Base-by-base conservation (phyloP, 2,113 vertebrate species). In the Phyllostomus discolor region DNA sequence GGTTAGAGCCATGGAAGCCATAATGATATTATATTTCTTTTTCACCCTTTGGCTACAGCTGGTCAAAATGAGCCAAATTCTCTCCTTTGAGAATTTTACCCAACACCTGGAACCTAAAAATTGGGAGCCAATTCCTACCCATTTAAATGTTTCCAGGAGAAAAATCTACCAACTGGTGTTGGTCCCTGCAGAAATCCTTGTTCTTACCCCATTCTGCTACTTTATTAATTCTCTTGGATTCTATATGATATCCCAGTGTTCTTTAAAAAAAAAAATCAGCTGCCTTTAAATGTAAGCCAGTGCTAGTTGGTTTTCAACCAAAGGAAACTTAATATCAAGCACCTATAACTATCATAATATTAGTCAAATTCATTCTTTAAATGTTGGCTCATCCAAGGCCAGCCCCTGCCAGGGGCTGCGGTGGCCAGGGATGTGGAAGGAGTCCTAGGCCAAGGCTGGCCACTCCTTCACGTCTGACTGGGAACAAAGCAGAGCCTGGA, bases 161-260 rank as follows among this genome's bases (percentile, higher is more conserved):
- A 94, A 33, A 20, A 10, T 79, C 79, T 96, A 62, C 31, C 70
- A 92, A 88, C 59, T 93, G 15, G 28, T 64, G 7, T 28, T 88
- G 43, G 80, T 50, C 52, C 28, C 38, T 96, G 46, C 80, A 92
- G 86, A 91, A 93, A 73, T 85, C 38, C 15, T 85, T 80, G 19
- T 78, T 93, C 64, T 78, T 93, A 86, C 16, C 62, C 17, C 15
- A 80, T 91, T 94, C 75, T 81, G 4, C 69, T 90, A 20, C 85
- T 96, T 85, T 95, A 95, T 84, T 94, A 83, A 95, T 96, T 97
- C 76, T 96, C 31, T 96, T 94, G 43, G 78, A 86, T 92, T 96
- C 73, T 10, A 38, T 85, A 62, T 54, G 19, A 38, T 87, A 89
- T 62, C 10, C n/a, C 38, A 87, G 22, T 57, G 69, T 75, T 78